Evolutionary conservation across 2,888 invertebrate genomes (phyloP), one percentile per base, ranked within the genome.

Genomic region (Mimas tiliae): DNA sequence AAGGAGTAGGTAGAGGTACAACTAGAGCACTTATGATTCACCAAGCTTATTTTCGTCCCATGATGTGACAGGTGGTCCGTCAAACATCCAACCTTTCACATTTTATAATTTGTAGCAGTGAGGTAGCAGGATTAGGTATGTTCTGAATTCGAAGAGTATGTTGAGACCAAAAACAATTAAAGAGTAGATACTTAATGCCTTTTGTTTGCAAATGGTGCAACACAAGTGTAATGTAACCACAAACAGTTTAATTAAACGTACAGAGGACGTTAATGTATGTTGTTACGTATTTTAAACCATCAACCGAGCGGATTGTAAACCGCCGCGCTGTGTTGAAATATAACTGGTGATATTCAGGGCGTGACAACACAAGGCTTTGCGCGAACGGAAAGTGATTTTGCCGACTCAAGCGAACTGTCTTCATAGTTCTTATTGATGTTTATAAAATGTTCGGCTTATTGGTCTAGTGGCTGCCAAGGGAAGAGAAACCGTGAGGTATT

Each of bases 311-410:
- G 67, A 70, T 71, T 67, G 65, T 70, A 65, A 74, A 75, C 71
- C 67, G 68, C 69, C 72, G 72, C 72, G 72, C 50, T 16, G 71
- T 82, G 76, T 79, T 76, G 80, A 79, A 83, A 84, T 76, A 72
- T 69, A 72, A 67, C 68, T 74, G 72, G 76, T 70, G 77, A 74
- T 85, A 87, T 88, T 87, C 78, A 88, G 89, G 81, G 84, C 88
- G 82, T 89, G 86, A 87, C 85, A 80, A 76, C 68, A 80, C 84
- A 83, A 86, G 85, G 84, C 76, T 85, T 81, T 76, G 73, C 73
- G 70, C 77, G 78, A 84, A 82, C 77, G 75, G 81, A 82, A 80
- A 80, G 80, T 75, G 73, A 75, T 76, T 70, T 75, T 55, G 69
- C 67, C 51, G 11, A 33, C 52, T 45, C 38, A 42, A 50, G 27